Conservation (phyloP, 2,797 vertebrate species). For the Notamacropus eugenii region DNA sequence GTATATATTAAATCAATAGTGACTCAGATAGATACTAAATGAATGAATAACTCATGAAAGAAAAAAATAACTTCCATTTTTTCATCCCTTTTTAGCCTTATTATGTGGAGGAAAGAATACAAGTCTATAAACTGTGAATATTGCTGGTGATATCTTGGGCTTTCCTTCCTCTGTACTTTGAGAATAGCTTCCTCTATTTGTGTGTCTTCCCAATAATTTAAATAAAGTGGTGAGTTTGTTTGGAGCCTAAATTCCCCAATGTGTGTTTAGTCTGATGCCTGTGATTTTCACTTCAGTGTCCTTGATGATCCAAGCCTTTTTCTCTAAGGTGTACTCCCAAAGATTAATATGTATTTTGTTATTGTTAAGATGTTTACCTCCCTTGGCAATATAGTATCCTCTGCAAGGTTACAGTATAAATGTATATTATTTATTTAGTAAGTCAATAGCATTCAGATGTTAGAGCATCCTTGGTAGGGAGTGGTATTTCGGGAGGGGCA, state of each 20-base stretch:
- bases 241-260: not conserved
- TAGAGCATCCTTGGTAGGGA: slow-evolving; percentile 10
- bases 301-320: not conserved
- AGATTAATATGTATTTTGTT: not conserved
- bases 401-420: not conserved
- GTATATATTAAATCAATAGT: not conserved
- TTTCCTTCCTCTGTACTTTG: slow-evolving; percentile 6
- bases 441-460: slow-evolving; percentile 32
- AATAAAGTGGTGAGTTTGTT: not conserved
- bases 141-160: not conserved
- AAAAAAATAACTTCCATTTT: not conserved
- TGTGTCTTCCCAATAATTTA: not conserved
- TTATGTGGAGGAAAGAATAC: not conserved
- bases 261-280: not conserved
- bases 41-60: slow-evolving; percentile 43
- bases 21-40: slow-evolving; percentile 13
- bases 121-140: not conserved
- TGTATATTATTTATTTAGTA: not conserved
- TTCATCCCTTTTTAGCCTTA: not conserved
- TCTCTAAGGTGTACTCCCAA: not conserved
- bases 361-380: not conserved
- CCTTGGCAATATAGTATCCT: slow-evolving; percentile 2
- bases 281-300: not conserved
- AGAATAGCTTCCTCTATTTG: not conserved
- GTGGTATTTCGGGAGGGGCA: not conserved